Evolutionary conservation across 2,797 vertebrate genomes (phyloP), one percentile per base, ranked within the genome.

Genomic region (Sebastes cheni): DNA sequence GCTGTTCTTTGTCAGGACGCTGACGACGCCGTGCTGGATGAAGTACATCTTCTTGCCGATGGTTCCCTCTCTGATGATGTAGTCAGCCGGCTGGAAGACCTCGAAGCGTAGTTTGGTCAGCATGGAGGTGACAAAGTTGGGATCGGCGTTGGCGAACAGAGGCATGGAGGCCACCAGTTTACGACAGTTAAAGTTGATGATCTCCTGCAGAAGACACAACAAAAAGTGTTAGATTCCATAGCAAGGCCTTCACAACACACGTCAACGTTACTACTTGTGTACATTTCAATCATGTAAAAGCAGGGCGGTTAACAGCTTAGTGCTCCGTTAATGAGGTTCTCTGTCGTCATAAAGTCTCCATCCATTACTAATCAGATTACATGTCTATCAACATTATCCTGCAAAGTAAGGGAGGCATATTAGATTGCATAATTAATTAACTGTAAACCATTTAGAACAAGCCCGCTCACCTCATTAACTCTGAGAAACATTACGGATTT

Each of bases 31-130:
- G 0, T 99, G 98, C 93, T 99, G 99, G 90, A 99, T 99, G 91
- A 99, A 99, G 91, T 98, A 99, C 99, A 99, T 99, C 94, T 99
- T 99, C 91, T 97, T 98, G 85, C 98, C 98, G 0, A 99, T 97
- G 79, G 97, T 99, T 64, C 98, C 98, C 62, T 99, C 98, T 0
- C 97, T 95, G 92, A 99, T 98, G 90, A 99, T 98, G 90, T 97
- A 98, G 89, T 99, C 99, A 0, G 94, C 96, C 0, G 98, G 98
- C 89, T 99, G 99, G 93, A 99, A 99, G 72, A 99, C 99, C 93
- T 99, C 99, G 0, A 99, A 99, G 23, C 93, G 96, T 84, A 99
- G 91, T 90, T 99, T 99, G 76, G 99, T 99, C 90, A 99, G 84
- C 99, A 99, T 99, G 87, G 99, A 98, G 0, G 99, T 99, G 83